Evolutionary conservation across 2,888 invertebrate species (phyloP), one percentile per base, ranked within the genome.

Genomic region (Drosophila kuntzei): DNA sequence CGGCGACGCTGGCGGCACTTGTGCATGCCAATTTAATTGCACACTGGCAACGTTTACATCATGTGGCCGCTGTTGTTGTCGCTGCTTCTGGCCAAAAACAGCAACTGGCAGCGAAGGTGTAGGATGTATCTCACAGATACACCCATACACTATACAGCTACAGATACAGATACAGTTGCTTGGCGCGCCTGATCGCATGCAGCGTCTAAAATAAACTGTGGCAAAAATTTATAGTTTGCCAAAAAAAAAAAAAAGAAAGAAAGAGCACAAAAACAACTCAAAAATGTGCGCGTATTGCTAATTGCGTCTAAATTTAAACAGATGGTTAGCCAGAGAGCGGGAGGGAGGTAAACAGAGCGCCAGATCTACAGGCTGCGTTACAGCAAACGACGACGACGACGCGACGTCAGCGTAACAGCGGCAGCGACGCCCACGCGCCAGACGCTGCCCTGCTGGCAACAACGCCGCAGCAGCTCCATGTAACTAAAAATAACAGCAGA

Each of bases 11-110:
- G 71, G 47, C 81, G 67, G 80, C 87, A 85, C 78, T 88, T 88
- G 87, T 83, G 87, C 86, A 79, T 87, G 84, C 89, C 89, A 86
- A 89, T 81, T 87, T 84, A 89, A 89, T 86, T 86, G 86, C 86
- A 86, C 57, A 73, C 63, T 49, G 64, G 82, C 86, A 81, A 63
- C 80, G 85, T 80, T 87, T 89, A 85, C 82, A 80, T 82, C 88
- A 87, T 80, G 79, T 75, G 65, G 76, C 74, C 32, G 58, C 22
- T 25, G 41, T 22, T 36, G 47, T 18, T 37, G 50, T 9, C 43
- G 66, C 49, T 43, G 71, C 53, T 62, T 76, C 57, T 76, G 80
- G 88, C 86, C 79, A 85, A 85, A 82, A 84, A 79, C 71, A 80
- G 83, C 80, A 85, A 82, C 71, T 80, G 85, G 55, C 76, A 34